Evolutionary conservation across 2,888 invertebrate species (phyloP).

Genomic region (Rhagonycha lutea): DNA sequence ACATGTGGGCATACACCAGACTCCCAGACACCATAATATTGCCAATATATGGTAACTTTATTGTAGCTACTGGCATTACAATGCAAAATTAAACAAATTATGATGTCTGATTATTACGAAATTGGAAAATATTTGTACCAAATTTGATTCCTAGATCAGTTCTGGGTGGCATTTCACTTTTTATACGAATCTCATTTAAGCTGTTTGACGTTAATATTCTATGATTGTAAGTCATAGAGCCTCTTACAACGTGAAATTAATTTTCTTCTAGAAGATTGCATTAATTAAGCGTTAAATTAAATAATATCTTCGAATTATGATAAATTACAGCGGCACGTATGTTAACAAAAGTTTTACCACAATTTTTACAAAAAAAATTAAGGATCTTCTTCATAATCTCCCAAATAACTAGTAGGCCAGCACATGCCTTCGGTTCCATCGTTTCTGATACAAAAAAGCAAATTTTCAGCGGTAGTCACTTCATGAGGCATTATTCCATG

Average conservation of each 20-base stretch:
- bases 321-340: neutral
- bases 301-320: neutral
- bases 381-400: slow-evolving; percentile 54
- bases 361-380: slow-evolving; percentile 20
- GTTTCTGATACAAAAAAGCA: slow-evolving; percentile 81
- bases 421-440: slow-evolving; percentile 85
- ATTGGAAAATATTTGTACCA: neutral
- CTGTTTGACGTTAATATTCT: neutral
- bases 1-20: too few relatives aligned
- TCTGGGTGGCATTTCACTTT: neutral
- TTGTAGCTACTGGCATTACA: too few relatives aligned
- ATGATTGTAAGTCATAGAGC: neutral
- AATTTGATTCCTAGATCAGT: neutral
- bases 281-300: neutral
- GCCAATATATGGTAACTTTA: too few relatives aligned
- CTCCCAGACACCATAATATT: too few relatives aligned
- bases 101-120: neutral
- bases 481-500: slow-evolving; percentile 86
- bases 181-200: neutral
- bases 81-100: too few relatives aligned
- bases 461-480: slow-evolving; percentile 75
- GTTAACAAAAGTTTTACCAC: slow-evolving; percentile 4
- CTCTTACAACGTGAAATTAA: neutral
- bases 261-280: neutral
- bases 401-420: slow-evolving; percentile 69